A percentile compares a stretch with the other conserved stretches of the same genome.
These are phyloP conservation scores for Pristionchus arcanus DNA, from an alignment of 2,888 invertebrate species.

Conservation along the genomic window DNA sequence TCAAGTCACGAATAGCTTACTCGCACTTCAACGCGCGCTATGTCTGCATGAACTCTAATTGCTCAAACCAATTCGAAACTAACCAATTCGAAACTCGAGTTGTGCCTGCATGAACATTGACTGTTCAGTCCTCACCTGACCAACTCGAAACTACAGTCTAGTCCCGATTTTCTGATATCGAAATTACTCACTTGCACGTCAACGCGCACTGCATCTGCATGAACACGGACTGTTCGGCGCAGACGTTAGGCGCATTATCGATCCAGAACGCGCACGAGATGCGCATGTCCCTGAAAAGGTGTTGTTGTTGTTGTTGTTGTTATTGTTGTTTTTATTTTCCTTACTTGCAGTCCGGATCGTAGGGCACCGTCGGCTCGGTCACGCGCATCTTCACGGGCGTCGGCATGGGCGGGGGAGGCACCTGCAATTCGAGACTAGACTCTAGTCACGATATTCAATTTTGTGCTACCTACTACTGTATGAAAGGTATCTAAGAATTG, in stretches of 20 bases:
- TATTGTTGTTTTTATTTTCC: background rate
- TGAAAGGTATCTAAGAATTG: no score
- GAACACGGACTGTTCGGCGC: conserved; percentile 68
- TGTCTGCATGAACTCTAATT: background rate
- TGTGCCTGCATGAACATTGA: no score
- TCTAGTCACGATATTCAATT: background rate
- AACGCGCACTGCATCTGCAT: conserved; percentile 76
- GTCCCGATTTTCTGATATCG: no score
- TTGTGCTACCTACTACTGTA: no score
- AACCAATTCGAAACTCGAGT: background rate
- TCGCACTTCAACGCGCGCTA: background rate
- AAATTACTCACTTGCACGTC: conserved; percentile 65
- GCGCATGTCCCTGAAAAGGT: conserved; percentile 52
- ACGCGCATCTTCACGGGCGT: conserved; percentile 37
- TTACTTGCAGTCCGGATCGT: conserved; percentile 51
- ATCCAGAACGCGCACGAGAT: conserved; percentile 76
- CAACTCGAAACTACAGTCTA: background rate
- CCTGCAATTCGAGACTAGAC: conserved; percentile 20
- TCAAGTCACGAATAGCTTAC: background rate
- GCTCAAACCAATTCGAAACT: background rate
- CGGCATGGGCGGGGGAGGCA: conserved; percentile 26
- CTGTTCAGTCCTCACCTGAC: background rate
- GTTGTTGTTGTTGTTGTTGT: background rate
- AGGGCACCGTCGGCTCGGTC: conserved; percentile 19
- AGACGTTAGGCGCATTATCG: conserved; percentile 69